A percentile compares a stretch with the other conserved stretches of the same genome.
Conservation (phyloP, 2,888 invertebrate species). For the Lepidochitona cinerea region DNA sequence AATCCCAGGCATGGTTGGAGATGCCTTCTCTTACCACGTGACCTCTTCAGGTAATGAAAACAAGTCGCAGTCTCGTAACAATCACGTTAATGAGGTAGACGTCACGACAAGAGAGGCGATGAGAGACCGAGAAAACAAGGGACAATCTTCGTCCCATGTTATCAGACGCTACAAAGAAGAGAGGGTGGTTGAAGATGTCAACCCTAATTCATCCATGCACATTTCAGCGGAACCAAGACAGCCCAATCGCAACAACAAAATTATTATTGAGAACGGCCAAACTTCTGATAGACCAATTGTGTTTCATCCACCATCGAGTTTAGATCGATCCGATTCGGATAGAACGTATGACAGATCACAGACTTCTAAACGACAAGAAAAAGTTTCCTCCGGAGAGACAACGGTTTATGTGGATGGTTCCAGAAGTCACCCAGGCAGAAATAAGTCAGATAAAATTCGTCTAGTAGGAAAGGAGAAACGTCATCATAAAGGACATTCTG, state of each 20-base stretch:
- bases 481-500: background rate
- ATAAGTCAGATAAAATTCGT: background rate
- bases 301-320: background rate
- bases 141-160: background rate
- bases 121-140: background rate
- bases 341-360: background rate
- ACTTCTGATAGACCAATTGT: background rate
- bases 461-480: background rate
- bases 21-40: conserved; percentile 4
- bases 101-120: conserved; percentile 8
- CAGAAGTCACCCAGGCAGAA: background rate
- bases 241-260: background rate
- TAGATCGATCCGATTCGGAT: background rate
- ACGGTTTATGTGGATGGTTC: background rate
- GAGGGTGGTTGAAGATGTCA: background rate
- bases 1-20: background rate
- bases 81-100: conserved; percentile 1
- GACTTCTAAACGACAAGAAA: background rate
- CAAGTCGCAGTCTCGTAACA: background rate
- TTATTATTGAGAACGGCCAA: background rate
- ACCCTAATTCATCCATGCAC: background rate
- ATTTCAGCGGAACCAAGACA: background rate
- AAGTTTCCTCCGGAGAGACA: background rate
- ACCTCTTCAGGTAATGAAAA: background rate
- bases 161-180: background rate